Conservation (phyloP, 2,888 invertebrate genomes). For the Metalampra italica region DNA sequence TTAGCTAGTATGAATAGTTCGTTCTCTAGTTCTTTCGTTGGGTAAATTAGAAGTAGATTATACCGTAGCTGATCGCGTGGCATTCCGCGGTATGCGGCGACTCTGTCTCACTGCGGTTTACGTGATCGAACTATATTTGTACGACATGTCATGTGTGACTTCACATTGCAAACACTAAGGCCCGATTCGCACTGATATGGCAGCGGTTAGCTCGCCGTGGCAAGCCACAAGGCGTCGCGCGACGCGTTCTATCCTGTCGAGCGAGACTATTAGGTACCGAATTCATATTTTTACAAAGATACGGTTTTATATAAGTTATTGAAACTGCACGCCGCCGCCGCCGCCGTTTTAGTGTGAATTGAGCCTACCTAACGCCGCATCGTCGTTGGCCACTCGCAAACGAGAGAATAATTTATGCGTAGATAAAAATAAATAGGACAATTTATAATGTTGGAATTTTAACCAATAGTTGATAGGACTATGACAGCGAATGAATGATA, state of each 20-base stretch:
- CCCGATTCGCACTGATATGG: too few relatives aligned
- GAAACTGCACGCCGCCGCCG: too few relatives aligned
- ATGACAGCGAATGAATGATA: slow-evolving; percentile 32
- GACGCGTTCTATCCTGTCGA: too few relatives aligned
- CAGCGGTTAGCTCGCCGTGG: too few relatives aligned
- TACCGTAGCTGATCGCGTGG: not conserved
- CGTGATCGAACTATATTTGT: slow-evolving; percentile 31
- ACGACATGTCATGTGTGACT: slow-evolving; percentile 3
- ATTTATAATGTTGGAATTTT: slow-evolving; percentile 49
- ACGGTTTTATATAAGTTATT: too few relatives aligned
- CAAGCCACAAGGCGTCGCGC: too few relatives aligned
- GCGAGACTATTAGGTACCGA: too few relatives aligned
- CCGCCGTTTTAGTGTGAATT: too few relatives aligned
- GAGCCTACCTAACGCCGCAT: too few relatives aligned
- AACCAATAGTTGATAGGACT: slow-evolving; percentile 30
- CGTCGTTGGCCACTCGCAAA: slow-evolving; percentile 37
- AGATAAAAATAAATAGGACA: slow-evolving; percentile 52
- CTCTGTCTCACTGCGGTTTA: slow-evolving; percentile 9
- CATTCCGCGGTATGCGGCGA: slow-evolving; percentile 2
- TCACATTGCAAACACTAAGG: slow-evolving; percentile 40
- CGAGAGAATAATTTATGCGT: slow-evolving; percentile 52
- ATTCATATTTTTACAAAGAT: too few relatives aligned
- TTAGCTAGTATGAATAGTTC: slow-evolving; percentile 61
- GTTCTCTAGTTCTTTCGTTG: slow-evolving; percentile 38
- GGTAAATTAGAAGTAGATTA: slow-evolving; percentile 43